Conservation (phyloP, 2,797 vertebrate species). For the Poeciliopsis turneri region DNA sequence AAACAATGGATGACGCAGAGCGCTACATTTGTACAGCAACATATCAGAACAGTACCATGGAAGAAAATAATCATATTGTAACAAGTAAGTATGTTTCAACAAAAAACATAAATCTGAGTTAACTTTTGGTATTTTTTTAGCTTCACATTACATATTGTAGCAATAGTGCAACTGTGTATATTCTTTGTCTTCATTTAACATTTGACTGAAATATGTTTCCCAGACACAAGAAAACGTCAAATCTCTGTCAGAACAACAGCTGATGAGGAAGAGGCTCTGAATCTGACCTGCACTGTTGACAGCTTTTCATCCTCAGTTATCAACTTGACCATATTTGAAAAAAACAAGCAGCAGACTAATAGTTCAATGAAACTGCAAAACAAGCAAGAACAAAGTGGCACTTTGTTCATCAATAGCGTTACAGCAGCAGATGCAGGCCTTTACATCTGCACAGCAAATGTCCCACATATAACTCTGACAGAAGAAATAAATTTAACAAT, state of each 20-base stretch:
- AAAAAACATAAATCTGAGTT: background rate
- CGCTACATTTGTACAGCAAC: background rate
- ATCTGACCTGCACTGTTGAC: slow-evolving; percentile 55
- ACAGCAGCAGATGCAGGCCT: slow-evolving; percentile 33
- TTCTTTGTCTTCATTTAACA: background rate
- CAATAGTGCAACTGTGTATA: background rate
- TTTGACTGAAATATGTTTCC: background rate
- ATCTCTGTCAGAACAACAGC: slow-evolving; percentile 9
- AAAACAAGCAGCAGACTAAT: background rate
- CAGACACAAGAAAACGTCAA: background rate
- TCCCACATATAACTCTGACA: slow-evolving; percentile 10
- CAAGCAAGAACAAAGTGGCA: too few relatives aligned
- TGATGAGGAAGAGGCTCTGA: slow-evolving; percentile 38
- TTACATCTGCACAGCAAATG: slow-evolving; percentile 49
- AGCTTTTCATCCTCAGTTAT: slow-evolving; percentile 47
- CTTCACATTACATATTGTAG: background rate
- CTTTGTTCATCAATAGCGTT: slow-evolving; percentile 33
- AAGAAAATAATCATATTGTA: background rate
- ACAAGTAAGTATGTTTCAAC: background rate
- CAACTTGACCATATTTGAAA: slow-evolving; percentile 31
- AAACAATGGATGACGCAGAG: background rate
- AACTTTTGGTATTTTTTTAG: background rate
- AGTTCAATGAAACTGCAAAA: background rate
- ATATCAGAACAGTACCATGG: background rate
- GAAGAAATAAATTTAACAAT: slow-evolving; percentile 20